Percentiles rank a stretch among this genome's conserved stretches.
These are phyloP conservation scores for Halocynthia aurantium DNA, from an alignment of 23 tunicate species.

Conservation along the genomic window DNA sequence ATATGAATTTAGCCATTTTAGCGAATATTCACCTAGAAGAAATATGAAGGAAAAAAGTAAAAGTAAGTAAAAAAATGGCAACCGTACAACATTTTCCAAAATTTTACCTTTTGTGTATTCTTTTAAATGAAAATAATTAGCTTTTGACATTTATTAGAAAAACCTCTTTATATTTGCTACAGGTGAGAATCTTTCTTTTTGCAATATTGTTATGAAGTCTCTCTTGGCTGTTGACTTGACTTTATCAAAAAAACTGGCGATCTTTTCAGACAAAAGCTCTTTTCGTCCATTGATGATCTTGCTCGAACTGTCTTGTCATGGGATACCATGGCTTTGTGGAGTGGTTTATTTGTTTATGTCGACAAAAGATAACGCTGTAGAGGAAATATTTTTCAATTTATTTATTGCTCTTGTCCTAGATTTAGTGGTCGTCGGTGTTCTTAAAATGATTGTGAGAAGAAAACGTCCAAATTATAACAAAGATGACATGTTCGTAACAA, in stretches of 20 bases:
- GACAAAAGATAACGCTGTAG: constrained; percentile 9
- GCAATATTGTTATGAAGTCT: too few relatives aligned
- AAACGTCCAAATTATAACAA: constrained; percentile 58
- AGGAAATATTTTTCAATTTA: constrained; percentile 54
- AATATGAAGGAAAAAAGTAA: too few relatives aligned
- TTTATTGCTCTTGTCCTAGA: constrained; percentile 44
- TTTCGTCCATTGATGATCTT: constrained; percentile 53
- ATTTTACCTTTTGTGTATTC: too few relatives aligned
- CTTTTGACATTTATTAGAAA: too few relatives aligned
- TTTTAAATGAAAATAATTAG: too few relatives aligned
- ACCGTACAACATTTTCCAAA: too few relatives aligned
- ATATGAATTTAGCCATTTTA: too few relatives aligned
- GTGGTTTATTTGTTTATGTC: constrained; percentile 9
- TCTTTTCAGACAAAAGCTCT: constrained; percentile 29
- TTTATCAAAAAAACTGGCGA: constrained; percentile 46
- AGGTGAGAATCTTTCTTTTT: too few relatives aligned
- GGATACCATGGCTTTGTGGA: constrained; percentile 63
- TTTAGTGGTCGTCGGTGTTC: constrained; percentile 28
- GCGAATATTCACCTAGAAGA: too few relatives aligned
- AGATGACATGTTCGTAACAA: constrained; percentile 71
- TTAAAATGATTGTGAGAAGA: constrained; percentile 41
- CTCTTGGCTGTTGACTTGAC: constrained; percentile 36
- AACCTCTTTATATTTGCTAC: too few relatives aligned
- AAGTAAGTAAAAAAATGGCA: too few relatives aligned
- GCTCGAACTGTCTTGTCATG: constrained; percentile 67